A percentile compares a stretch with the other conserved stretches of the same genome.
phyloP scores from a whole-genome alignment of 2,113 vertebrate species.

The Pomatorhinus ruficollis region DNA sequence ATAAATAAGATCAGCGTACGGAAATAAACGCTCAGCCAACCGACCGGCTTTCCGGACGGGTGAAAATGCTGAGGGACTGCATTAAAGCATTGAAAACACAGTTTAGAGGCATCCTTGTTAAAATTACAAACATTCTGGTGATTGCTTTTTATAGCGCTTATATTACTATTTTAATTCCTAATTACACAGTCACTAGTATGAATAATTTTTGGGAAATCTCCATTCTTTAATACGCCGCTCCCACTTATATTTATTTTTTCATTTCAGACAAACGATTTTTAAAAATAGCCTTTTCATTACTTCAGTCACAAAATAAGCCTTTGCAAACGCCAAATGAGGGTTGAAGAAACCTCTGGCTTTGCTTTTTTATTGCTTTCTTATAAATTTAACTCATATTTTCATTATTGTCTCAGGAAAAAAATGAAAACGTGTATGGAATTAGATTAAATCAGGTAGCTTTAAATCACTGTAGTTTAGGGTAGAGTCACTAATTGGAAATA shows the following conservation, averaged over 20 bases:
- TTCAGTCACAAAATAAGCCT: background rate
- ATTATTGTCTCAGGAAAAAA: constrained; percentile 28
- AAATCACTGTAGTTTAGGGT: constrained; percentile 1
- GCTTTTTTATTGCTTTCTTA: constrained; percentile 11
- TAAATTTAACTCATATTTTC: constrained; percentile 19
- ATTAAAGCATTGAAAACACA: background rate
- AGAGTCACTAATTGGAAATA: constrained; percentile 25
- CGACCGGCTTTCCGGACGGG: background rate
- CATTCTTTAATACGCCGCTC: background rate
- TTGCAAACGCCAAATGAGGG: constrained; percentile 12
- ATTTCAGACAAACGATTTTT: constrained; percentile 12
- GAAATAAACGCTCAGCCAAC: background rate
- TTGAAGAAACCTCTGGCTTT: constrained; percentile 37
- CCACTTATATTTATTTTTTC: background rate
- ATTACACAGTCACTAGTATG: background rate
- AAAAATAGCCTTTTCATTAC: background rate
- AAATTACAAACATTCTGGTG: background rate
- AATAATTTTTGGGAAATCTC: background rate
- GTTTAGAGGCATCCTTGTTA: background rate
- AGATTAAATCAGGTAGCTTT: constrained; percentile 5
- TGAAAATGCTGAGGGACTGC: background rate
- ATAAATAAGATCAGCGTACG: background rate
- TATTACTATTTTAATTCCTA: background rate
- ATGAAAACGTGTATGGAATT: constrained; percentile 7
- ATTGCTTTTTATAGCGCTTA: background rate